Percentiles rank a stretch among this genome's conserved stretches.
Evolutionary conservation across 2,888 invertebrate species (phyloP).

Genomic region (Eulithis testata): DNA sequence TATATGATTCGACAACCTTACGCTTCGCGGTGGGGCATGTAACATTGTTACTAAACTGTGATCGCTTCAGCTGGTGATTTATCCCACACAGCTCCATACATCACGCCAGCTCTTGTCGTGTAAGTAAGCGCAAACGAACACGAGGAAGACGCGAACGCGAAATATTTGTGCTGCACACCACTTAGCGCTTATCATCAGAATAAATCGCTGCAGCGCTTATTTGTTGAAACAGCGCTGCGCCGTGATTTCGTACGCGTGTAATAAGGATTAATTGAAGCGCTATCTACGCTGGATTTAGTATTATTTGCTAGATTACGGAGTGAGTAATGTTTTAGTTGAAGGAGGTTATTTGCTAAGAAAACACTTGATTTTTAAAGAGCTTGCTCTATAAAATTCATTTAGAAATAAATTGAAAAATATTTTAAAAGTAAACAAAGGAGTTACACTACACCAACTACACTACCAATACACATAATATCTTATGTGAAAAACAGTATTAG

Average conservation of each 20-base stretch:
- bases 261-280: constrained; percentile 50
- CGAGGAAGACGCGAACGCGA: constrained; percentile 67
- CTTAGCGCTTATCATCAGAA: constrained; percentile 66
- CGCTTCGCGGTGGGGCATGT: too few species aligned
- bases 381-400: too few species aligned
- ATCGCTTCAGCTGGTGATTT: constrained; percentile 19
- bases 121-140: constrained; percentile 76
- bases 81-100: constrained; percentile 37
- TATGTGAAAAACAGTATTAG: too few species aligned
- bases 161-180: constrained; percentile 73
- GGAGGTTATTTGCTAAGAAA: constrained; percentile 19
- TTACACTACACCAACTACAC: too few species aligned
- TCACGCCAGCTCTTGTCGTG: constrained; percentile 53
- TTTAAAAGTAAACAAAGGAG: too few species aligned
- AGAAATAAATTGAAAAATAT: too few species aligned
- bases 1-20: too few species aligned
- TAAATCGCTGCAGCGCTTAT: constrained; percentile 61
- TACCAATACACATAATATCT: too few species aligned
- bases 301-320: constrained; percentile 28
- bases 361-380: constrained; percentile 9
- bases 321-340: constrained; percentile 27
- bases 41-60: too few species aligned
- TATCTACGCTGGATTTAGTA: constrained; percentile 39
- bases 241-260: constrained; percentile 50
- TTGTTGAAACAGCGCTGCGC: constrained; percentile 49